Evolutionary conservation across 2,113 vertebrate species (phyloP).

Genomic region (Ctenomys sociabilis): DNA sequence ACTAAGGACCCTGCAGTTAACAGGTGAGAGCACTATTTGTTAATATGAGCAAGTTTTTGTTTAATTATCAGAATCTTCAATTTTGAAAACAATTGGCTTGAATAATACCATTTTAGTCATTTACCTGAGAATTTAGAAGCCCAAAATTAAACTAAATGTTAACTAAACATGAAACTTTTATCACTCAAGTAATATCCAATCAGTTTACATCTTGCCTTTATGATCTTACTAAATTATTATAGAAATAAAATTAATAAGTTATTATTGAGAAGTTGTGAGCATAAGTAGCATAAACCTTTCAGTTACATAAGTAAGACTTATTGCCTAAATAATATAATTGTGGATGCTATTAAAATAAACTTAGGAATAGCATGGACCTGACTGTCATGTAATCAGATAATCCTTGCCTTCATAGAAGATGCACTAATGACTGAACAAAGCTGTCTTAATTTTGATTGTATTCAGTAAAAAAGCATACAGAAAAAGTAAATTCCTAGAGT

Average conservation of each 20-base stretch:
- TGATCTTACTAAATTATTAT: not conserved
- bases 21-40: too few species aligned
- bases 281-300: too few species aligned
- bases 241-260: not conserved
- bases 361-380: not conserved
- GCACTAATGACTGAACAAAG: not conserved
- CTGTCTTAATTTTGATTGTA: not conserved
- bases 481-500: not conserved
- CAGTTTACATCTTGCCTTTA: not conserved
- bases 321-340: too few species aligned
- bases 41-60: not conserved
- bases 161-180: not conserved
- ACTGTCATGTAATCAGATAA: not conserved
- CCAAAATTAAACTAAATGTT: not conserved
- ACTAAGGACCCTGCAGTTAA: too few species aligned
- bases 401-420: too few species aligned
- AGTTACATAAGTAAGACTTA: too few species aligned
- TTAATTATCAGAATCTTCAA: constrained; percentile 33
- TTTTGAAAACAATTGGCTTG: not conserved
- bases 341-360: too few species aligned
- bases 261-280: too few species aligned
- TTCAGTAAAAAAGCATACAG: constrained; percentile 2
- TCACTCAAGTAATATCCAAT: not conserved
- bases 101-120: constrained; percentile 9
- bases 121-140: constrained; percentile 29